These are phyloP conservation scores for Melitaea cinxia DNA, from an alignment of 1,140 invertebrate species.

Conservation along the genomic window DNA sequence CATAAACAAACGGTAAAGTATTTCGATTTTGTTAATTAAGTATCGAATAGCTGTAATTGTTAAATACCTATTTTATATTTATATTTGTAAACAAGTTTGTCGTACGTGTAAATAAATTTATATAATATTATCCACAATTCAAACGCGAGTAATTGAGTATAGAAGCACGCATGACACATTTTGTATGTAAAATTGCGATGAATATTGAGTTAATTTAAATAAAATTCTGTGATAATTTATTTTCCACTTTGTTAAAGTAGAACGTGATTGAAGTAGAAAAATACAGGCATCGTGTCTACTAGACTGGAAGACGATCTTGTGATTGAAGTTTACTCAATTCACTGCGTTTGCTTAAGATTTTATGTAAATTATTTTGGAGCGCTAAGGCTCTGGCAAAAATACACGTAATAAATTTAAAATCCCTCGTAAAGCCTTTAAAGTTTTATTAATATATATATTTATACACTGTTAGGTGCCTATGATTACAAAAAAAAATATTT, in stretches of 20 bases:
- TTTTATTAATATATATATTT: constrained; percentile 7
- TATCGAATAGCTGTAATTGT: too few species aligned
- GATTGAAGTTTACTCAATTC: constrained; percentile 75
- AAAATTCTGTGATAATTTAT: constrained; percentile 35
- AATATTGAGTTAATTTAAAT: constrained; percentile 20
- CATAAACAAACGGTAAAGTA: too few species aligned
- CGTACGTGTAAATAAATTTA: too few species aligned
- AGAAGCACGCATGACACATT: neutral
- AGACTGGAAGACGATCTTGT: constrained; percentile 60
- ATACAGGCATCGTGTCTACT: constrained; percentile 45
- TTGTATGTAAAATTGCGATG: neutral
- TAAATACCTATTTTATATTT: too few species aligned
- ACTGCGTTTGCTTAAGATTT: constrained; percentile 69
- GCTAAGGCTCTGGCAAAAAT: constrained; percentile 42
- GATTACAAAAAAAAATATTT: too few species aligned
- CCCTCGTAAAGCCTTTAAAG: neutral
- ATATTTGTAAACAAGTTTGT: too few species aligned
- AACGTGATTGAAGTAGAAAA: constrained; percentile 41
- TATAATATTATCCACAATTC: too few species aligned
- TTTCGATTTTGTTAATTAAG: too few species aligned
- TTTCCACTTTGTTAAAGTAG: constrained; percentile 39
- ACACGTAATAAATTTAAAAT: constrained; percentile 27
- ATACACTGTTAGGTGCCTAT: neutral
- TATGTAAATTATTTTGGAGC: constrained; percentile 68
- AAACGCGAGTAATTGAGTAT: too few species aligned